These are phyloP conservation scores for Xenopus borealis DNA, from an alignment of 2,113 vertebrate genomes.

Conservation along the genomic window DNA sequence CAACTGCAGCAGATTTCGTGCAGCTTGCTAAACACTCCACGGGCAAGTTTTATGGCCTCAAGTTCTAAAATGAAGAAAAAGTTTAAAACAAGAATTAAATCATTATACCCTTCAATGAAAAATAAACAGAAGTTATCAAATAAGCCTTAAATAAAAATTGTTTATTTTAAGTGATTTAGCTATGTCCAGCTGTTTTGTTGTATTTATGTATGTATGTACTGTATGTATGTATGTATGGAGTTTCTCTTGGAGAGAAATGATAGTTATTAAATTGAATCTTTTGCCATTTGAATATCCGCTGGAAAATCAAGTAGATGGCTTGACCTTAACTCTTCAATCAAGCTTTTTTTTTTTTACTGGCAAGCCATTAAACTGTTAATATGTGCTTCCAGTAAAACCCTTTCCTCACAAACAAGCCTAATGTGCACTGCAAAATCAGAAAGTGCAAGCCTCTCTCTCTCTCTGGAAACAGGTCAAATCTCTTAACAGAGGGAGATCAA, in stretches of 20 bases:
- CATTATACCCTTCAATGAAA: no score
- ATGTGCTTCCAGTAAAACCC: not conserved
- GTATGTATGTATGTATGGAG: no score
- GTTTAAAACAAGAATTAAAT: no score
- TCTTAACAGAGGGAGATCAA: not conserved
- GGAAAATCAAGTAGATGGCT: not conserved
- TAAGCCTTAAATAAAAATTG: no score
- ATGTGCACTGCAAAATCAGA: not conserved
- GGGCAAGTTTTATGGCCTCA: constrained; percentile 85
- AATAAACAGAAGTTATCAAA: no score
- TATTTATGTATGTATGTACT: no score
- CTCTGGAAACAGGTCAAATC: not conserved
- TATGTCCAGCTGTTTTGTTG: no score
- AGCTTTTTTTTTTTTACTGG: constrained; percentile 9
- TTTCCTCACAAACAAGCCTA: not conserved
- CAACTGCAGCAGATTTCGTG: constrained; percentile 87
- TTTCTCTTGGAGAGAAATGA: not conserved
- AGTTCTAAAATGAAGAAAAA: constrained; percentile 71
- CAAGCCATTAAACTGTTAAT: not conserved
- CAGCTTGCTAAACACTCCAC: constrained; percentile 84
- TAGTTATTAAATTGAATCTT: not conserved
- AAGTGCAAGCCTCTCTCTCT: not conserved
- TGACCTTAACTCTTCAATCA: not conserved
- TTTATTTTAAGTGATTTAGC: no score
- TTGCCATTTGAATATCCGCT: not conserved